A percentile compares a stretch with the other conserved stretches of the same genome.
phyloP scores from a whole-genome alignment of 2,888 invertebrate genomes.

The Bibio marci region DNA sequence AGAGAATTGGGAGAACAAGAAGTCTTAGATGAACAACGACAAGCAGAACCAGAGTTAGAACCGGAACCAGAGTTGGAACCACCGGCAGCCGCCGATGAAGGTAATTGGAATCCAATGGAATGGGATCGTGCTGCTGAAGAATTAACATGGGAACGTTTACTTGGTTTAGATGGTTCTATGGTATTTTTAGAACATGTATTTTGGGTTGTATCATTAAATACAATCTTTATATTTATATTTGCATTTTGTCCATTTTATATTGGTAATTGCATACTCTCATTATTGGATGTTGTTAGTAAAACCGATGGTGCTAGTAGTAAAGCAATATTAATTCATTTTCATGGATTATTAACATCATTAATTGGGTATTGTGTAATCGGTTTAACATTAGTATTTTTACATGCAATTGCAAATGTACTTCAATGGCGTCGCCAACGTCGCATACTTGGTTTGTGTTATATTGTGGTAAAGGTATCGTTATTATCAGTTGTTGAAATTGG shows the following conservation, averaged over 20 bases:
- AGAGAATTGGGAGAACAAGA: constrained; percentile 6
- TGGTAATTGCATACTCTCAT: constrained; percentile 37
- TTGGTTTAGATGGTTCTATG: constrained; percentile 91
- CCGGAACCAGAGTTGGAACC: constrained; percentile 15
- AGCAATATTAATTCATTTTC: constrained; percentile 59
- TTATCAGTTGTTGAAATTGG: constrained; percentile 95
- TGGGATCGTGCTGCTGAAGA: constrained; percentile 98
- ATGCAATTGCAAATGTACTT: constrained; percentile 65
- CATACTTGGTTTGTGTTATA: constrained; percentile 82
- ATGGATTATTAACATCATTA: constrained; percentile 79
- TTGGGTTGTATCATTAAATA: constrained; percentile 96
- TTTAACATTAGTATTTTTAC: constrained; percentile 60
- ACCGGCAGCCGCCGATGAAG: constrained; percentile 20
- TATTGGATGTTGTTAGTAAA: constrained; percentile 47
- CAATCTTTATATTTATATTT: constrained; percentile 90
- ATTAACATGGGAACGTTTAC: constrained; percentile 90
- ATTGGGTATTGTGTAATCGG: constrained; percentile 90
- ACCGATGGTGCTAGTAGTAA: constrained; percentile 34
- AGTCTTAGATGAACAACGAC: constrained; percentile 13
- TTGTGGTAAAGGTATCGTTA: constrained; percentile 65
- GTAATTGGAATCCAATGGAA: constrained; percentile 95
- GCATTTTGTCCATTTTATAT: constrained; percentile 95
- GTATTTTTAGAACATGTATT: constrained; percentile 97
- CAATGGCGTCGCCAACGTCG: constrained; percentile 65
- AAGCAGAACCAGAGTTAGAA: constrained; percentile 9